Evolutionary conservation across 2,113 vertebrate species (phyloP), one percentile per base, ranked within the genome.

Genomic region (Hydropotes inermis): DNA sequence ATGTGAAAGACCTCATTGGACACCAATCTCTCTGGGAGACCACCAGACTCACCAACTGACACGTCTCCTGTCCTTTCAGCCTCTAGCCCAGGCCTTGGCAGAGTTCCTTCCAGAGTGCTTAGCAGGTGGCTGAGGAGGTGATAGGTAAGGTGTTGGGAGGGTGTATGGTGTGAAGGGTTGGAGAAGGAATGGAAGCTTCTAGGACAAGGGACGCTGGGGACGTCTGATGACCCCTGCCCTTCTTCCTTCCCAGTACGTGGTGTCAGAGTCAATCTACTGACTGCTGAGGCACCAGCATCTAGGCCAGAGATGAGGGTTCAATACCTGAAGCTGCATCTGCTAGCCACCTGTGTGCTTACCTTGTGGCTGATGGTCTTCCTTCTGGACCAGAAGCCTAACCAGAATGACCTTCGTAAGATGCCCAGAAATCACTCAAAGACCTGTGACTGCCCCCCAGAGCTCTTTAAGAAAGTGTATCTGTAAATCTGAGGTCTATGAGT

Each of bases 251-350:
- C n/a, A 52, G 57, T 47, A 36, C 47, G 23, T 78, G 33, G 33
- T 52, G 13, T 57, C 81, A 93, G n/a, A 87, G 81, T 54, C 70
- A 76, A 78, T 76, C 70, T 61, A 15, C 36, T 76, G 10, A 11
- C 70, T 64, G 36, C 52, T n/a, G 21, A 52, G 19, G 28, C 64
- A 64, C 45, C 45, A 36, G 12, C 0, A 0, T 64, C 6, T 2
- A 25, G 45, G 36, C 19, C 86, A 57, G 54, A 87, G 52, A 96
- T 93, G 81, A 87, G 12, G 57, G 36, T n/a, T 76, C 21, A 1
- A 17, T 30, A 19, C 70, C 7, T 30, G 47, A 83, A 23, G 58
- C 11, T 55, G 81, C 15, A 74, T 19, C 64, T 83, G 45, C 47
- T 82, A 13, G 52, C 52, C 47, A 21, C 12, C 86, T 95, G 39